phyloP scores from a whole-genome alignment of 2,113 vertebrate genomes.

The Caranx melampygus region DNA sequence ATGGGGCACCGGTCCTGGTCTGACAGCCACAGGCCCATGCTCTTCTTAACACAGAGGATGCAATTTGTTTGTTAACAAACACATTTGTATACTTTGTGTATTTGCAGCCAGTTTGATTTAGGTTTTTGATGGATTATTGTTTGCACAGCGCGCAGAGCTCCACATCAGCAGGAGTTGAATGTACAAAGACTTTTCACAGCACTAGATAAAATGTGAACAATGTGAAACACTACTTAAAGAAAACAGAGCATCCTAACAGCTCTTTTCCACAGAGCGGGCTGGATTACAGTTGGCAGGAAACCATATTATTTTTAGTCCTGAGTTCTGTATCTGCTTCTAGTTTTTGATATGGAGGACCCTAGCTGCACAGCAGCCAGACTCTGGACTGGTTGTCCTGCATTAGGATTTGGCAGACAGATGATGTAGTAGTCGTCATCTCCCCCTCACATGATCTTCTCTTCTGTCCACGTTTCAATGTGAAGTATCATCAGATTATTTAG shows the following conservation, averaged over 20 bases:
- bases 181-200: no score
- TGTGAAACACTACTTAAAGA: neutral
- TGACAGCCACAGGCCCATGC: neutral
- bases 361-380: neutral
- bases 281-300: constrained; percentile 2
- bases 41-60: neutral
- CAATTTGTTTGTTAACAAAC: constrained; percentile 7
- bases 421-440: neutral
- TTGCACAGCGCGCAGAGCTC: neutral
- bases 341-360: constrained; percentile 8
- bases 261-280: neutral
- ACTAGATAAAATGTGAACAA: no score
- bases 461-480: constrained; percentile 1
- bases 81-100: no score
- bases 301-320: neutral
- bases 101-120: neutral
- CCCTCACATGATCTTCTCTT: constrained; percentile 8
- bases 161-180: neutral
- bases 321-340: neutral
- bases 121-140: neutral
- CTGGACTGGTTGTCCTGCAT: neutral
- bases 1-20: constrained; percentile 15
- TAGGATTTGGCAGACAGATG: constrained; percentile 16
- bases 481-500: constrained; percentile 2
- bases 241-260: neutral